Conservation (phyloP, 2,888 invertebrate species). For the Podabrus alpinus region DNA sequence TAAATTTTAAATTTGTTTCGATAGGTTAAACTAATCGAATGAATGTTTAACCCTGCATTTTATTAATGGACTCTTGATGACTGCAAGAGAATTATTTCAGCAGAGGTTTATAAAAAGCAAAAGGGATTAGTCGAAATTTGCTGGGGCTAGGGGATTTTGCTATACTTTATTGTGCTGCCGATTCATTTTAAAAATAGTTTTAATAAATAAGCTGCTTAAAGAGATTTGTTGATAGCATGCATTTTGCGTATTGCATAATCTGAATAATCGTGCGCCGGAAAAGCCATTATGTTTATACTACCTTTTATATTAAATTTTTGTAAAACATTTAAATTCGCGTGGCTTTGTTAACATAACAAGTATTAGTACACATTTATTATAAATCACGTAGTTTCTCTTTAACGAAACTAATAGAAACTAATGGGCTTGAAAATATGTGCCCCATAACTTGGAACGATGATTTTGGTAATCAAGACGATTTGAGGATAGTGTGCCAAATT, state of each 20-base stretch:
- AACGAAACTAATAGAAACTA: background rate
- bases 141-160: constrained; percentile 7
- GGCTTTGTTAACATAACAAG: background rate
- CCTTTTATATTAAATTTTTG: background rate
- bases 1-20: background rate
- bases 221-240: constrained; percentile 4
- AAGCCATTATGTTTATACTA: constrained; percentile 5
- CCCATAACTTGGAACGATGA: background rate
- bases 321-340: background rate
- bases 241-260: constrained; percentile 16
- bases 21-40: background rate
- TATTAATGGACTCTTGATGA: background rate
- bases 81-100: constrained; percentile 3
- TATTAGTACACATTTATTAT: background rate
- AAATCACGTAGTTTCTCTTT: background rate
- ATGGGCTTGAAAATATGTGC: background rate
- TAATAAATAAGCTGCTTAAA: constrained; percentile 28
- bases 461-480: background rate
- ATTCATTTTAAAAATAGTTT: constrained; percentile 15
- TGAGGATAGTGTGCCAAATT: background rate
- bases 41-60: background rate
- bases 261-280: constrained; percentile 14
- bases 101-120: constrained; percentile 10
- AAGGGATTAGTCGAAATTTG: constrained; percentile 21
- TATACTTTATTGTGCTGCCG: constrained; percentile 9